Percentiles rank a stretch among this genome's conserved stretches.
These are phyloP conservation scores for Sepioteuthis lessoniana DNA, from an alignment of 2,888 invertebrate genomes.

Conservation along the genomic window DNA sequence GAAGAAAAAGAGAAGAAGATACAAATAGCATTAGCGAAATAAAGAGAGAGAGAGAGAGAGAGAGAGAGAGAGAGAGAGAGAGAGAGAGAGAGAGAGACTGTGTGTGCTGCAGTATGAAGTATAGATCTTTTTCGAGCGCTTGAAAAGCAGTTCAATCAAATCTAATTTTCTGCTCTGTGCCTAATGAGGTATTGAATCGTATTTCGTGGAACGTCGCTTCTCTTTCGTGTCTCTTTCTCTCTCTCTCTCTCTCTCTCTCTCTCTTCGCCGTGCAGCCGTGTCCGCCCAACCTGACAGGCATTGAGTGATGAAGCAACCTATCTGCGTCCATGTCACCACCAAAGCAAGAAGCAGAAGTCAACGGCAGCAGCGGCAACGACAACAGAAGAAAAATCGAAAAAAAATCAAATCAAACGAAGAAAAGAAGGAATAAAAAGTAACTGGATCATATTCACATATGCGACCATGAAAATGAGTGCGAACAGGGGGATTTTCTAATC, in stretches of 20 bases:
- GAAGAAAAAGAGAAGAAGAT: too few species aligned
- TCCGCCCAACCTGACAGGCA: neutral
- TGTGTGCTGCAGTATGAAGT: neutral
- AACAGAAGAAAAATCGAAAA: neutral
- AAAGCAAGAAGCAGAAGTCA: neutral
- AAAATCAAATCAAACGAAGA: too few species aligned
- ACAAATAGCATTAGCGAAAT: too few species aligned
- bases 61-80: too few species aligned
- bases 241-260: neutral
- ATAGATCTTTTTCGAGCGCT: neutral
- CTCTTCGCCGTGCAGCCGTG: neutral
- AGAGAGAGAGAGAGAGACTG: too few species aligned
- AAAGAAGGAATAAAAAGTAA: neutral
- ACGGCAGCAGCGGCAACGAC: neutral
- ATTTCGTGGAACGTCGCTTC: neutral
- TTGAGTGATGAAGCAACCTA: conserved; percentile 20
- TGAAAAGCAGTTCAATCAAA: neutral
- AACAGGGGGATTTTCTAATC: too few species aligned
- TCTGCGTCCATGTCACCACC: neutral
- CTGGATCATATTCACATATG: too few species aligned
- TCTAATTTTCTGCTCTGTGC: neutral
- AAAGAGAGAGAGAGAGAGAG: too few species aligned
- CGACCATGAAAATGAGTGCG: neutral
- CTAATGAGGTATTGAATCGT: conserved; percentile 1
- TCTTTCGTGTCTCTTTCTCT: neutral